These are phyloP conservation scores for Emydoidea blandingii DNA, from an alignment of 2,797 vertebrate genomes.

Conservation along the genomic window DNA sequence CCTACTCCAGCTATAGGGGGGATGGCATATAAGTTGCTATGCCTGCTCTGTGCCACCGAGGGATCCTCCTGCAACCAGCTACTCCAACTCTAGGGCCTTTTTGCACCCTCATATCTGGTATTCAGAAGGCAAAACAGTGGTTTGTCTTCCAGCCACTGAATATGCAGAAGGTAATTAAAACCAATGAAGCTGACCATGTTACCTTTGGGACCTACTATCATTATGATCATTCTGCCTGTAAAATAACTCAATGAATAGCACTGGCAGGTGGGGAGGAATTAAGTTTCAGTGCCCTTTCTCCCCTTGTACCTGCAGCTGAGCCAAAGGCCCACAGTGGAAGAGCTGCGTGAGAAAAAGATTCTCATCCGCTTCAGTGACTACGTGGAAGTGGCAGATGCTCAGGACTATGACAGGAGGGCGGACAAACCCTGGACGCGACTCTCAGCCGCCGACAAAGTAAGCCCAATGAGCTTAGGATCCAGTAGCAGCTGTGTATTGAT, in stretches of 20 bases:
- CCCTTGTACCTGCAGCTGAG: conserved; percentile 86
- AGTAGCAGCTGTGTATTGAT: not conserved
- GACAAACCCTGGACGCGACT: conserved; percentile 99
- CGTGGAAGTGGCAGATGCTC: conserved; percentile 95
- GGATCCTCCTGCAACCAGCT: not conserved
- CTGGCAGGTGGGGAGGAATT: not conserved
- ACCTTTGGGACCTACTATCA: not conserved
- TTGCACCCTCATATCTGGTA: not conserved
- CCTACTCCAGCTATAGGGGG: not conserved
- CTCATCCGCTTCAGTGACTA: conserved; percentile 98
- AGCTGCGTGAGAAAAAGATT: conserved; percentile 95
- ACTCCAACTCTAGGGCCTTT: not conserved
- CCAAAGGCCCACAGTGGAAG: conserved; percentile 96
- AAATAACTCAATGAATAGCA: not conserved
- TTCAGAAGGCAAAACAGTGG: not conserved
- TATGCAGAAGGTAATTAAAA: not conserved
- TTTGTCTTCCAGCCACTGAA: not conserved
- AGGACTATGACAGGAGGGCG: conserved; percentile 96
- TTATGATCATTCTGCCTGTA: rapidly evolving
- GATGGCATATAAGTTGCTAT: not conserved
- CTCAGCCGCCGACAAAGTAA: conserved; percentile 96
- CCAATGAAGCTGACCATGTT: not conserved
- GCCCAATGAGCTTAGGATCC: not conserved
- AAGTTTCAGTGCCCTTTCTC: not conserved
- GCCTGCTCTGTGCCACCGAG: not conserved